These are phyloP conservation scores for Turnix velox DNA, from an alignment of 2,113 vertebrate genomes.

Conservation along the genomic window DNA sequence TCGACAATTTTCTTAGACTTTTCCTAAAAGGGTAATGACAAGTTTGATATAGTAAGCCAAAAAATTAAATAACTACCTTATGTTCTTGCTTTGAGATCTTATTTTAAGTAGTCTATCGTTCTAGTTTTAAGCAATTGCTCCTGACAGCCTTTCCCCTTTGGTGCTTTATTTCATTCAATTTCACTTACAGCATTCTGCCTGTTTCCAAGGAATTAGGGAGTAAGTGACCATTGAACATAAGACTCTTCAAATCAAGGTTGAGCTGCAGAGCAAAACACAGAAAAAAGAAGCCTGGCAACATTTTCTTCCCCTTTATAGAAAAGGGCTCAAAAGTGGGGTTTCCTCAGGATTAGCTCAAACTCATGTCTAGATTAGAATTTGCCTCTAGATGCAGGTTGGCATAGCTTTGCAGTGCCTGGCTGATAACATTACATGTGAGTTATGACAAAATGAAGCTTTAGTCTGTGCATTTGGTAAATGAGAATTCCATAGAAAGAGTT, in stretches of 20 bases:
- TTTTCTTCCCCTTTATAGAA: not conserved
- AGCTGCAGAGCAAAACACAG: not conserved
- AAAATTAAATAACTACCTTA: constrained; percentile 57
- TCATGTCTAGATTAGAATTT: not conserved
- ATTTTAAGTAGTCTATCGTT: constrained; percentile 50
- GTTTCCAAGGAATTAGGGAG: not conserved
- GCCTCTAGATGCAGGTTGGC: not conserved
- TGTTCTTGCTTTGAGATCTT: constrained; percentile 37
- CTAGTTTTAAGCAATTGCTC: constrained; percentile 43
- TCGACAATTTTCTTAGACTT: constrained; percentile 40
- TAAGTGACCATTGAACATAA: constrained; percentile 38
- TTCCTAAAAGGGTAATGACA: constrained; percentile 48
- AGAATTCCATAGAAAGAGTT: not conserved
- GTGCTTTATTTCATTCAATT: constrained; percentile 37
- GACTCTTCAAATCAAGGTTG: constrained; percentile 17
- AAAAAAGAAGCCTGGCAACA: not conserved
- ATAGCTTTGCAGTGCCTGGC: not conserved
- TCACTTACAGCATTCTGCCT: not conserved
- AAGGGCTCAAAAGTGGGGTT: not conserved
- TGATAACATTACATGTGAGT: not conserved
- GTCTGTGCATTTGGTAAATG: not conserved
- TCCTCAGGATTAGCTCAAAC: not conserved
- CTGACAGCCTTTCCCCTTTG: constrained; percentile 28
- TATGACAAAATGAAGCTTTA: not conserved
- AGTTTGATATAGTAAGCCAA: constrained; percentile 42